Evolutionary conservation across 1,140 invertebrate species (phyloP), one percentile per base, ranked within the genome.

Genomic region (Epicauta chinensis): DNA sequence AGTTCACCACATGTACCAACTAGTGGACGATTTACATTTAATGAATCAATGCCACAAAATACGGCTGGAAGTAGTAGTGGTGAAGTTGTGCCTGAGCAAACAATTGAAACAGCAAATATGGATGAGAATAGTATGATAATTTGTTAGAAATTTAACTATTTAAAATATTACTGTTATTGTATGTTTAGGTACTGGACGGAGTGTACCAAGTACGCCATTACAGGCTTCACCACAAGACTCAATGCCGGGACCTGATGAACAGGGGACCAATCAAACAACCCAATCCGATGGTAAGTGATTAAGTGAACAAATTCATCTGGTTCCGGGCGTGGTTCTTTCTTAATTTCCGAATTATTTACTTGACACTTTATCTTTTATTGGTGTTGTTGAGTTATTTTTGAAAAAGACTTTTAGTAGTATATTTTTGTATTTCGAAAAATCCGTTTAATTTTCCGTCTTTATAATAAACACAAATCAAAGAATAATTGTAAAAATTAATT

Each of bases 1-100:
- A 93, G 90, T 69, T 95, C 91, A 0, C 91, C 91, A 13, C 86
- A 85, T 65, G 82, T 85, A 34, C 80, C 82, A 11, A 66, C 66
- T 14, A 72, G 72, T 37, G 77, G 79, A 23, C 76, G 83, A 47
- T 91, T 91, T 67, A 84, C 84, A 31, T 90, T 91, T 71, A 79
- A 76, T 37, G 81, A 83, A 61, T 72, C 78, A 34, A 32, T 38
- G 39, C 53, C 55, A 23, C 50, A 54, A 37, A 55, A 43, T 36
- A 59, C 51, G 31, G 16, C 55, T 11, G 58, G 58, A n/a, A n/a
- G n/a, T 40, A 57, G 60, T 29, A 62, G 46, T 46, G 12, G 32
- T 34, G 64, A 64, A 45, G 58, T 61, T 11, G 57, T 68, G 17
- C 66, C 66, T 1, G 67, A 69, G 54, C 67, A 69, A 38, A 66